phyloP scores from a whole-genome alignment of 2,113 vertebrate species.

The Poecilia latipinna region DNA sequence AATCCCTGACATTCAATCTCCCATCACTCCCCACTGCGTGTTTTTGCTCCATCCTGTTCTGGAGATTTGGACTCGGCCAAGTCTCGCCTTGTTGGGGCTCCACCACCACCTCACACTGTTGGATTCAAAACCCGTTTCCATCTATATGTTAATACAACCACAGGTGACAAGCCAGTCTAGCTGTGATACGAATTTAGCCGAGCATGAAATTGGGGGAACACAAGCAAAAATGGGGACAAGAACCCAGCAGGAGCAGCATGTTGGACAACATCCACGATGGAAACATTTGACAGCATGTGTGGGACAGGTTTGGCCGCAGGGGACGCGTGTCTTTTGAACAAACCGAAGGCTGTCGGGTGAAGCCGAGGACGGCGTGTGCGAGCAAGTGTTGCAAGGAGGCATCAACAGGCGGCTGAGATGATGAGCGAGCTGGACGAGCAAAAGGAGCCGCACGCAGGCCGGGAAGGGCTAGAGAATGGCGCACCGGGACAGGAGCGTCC shows the following conservation, averaged over 20 bases:
- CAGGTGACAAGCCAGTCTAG: conserved; percentile 70
- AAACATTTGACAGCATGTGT: conserved; percentile 42
- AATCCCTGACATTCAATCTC: conserved; percentile 62
- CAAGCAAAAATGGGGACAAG: conserved; percentile 68
- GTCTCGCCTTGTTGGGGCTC: conserved; percentile 19
- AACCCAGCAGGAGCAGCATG: conserved; percentile 46
- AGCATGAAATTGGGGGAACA: conserved; percentile 73
- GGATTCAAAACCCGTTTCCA: conserved; percentile 70
- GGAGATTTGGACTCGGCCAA: conserved; percentile 27
- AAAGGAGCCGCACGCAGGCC: conserved; percentile 49
- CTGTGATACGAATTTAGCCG: conserved; percentile 61
- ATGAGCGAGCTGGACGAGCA: conserved; percentile 48
- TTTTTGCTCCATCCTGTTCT: conserved; percentile 32
- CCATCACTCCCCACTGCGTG: conserved; percentile 22
- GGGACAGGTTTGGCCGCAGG: conserved; percentile 22
- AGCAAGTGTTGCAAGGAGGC: conserved; percentile 23
- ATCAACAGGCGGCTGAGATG: conserved; percentile 41
- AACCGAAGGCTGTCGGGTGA: conserved; percentile 16
- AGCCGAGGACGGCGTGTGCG: not conserved
- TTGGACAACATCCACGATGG: conserved; percentile 34
- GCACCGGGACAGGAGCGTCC: conserved; percentile 49
- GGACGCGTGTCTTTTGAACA: conserved; percentile 25
- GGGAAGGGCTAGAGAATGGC: conserved; percentile 5
- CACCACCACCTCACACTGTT: conserved; percentile 45
- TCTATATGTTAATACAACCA: conserved; percentile 79